Percentiles rank a stretch among this genome's conserved stretches.
phyloP scores from a whole-genome alignment of 2,888 invertebrate species.

The Clusia tigrina region DNA sequence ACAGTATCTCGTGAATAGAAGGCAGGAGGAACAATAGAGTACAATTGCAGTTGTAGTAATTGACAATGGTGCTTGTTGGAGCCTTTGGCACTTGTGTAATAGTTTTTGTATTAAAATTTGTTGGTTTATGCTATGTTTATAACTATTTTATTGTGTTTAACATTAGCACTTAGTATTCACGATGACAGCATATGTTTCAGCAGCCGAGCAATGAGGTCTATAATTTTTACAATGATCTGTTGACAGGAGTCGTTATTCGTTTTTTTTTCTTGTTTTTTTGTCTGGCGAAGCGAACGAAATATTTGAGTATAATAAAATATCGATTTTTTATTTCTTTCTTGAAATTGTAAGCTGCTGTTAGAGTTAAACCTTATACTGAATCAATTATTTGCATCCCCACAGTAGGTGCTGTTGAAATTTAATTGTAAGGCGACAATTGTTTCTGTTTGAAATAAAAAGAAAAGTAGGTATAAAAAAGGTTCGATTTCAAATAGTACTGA shows the following conservation, averaged over 20 bases:
- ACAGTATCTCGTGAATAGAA: neutral
- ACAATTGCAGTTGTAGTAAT: constrained; percentile 1
- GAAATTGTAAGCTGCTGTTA: constrained; percentile 21
- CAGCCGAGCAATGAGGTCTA: constrained; percentile 53
- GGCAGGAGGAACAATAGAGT: no score
- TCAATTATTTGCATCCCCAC: constrained; percentile 54
- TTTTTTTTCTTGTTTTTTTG: constrained; percentile 7
- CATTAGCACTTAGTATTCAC: constrained; percentile 7
- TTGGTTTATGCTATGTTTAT: neutral
- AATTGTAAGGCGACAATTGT: neutral
- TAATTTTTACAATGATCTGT: constrained; percentile 19
- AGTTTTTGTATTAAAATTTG: constrained; percentile 11
- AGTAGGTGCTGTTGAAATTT: constrained; percentile 43
- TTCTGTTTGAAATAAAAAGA: neutral
- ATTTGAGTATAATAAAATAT: constrained; percentile 48
- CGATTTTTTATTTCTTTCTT: constrained; percentile 40
- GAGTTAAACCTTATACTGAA: constrained; percentile 14
- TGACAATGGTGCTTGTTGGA: neutral
- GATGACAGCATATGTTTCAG: constrained; percentile 53
- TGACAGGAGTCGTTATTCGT: neutral
- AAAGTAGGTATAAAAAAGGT: neutral
- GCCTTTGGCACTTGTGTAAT: neutral
- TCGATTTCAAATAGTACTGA: neutral
- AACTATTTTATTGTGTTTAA: neutral
- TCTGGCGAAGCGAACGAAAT: constrained; percentile 42